A percentile compares a stretch with the other conserved stretches of the same genome.
Evolutionary conservation across 1,140 invertebrate genomes (phyloP).

Genomic region (Leptinotarsa texana): DNA sequence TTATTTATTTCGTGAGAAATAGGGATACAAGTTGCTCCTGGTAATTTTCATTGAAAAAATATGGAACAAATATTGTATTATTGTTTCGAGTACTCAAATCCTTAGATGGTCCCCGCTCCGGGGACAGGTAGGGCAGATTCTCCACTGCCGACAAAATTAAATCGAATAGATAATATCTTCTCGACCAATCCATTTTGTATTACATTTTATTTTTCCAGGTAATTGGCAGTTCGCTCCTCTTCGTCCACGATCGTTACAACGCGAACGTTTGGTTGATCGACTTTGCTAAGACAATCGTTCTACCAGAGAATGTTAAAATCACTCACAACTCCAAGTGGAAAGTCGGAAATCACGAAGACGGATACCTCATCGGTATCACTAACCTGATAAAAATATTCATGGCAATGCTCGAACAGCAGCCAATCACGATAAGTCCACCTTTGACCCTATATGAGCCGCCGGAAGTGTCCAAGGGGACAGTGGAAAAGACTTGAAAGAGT

Average conservation of each 20-base stretch:
- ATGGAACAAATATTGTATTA: too few relatives aligned
- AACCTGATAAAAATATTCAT: conserved; percentile 90
- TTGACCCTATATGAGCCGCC: conserved; percentile 43
- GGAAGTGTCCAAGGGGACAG: conserved; percentile 24
- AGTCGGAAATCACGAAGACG: conserved; percentile 98
- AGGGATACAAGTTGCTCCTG: too few relatives aligned
- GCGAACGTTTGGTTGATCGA: conserved; percentile 97
- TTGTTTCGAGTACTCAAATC: too few relatives aligned
- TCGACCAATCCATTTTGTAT: too few relatives aligned
- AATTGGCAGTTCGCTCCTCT: conserved; percentile 95
- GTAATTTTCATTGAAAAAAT: too few relatives aligned
- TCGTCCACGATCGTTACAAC: conserved; percentile 88
- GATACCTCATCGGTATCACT: conserved; percentile 92
- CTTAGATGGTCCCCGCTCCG: too few relatives aligned
- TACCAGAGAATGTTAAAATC: conserved; percentile 76
- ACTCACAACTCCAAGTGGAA: conserved; percentile 85
- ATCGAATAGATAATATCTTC: too few relatives aligned
- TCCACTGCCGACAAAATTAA: too few relatives aligned
- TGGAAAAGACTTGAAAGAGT: conserved; percentile 24
- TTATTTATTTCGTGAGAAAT: too few relatives aligned
- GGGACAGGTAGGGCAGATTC: too few relatives aligned
- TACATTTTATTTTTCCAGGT: conserved; percentile 63
- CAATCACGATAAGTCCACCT: conserved; percentile 48
- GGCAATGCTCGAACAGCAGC: conserved; percentile 58
- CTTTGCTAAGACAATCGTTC: conserved; percentile 91